Conservation (phyloP, 2,797 vertebrate genomes). For the Pelobates cultripes region DNA sequence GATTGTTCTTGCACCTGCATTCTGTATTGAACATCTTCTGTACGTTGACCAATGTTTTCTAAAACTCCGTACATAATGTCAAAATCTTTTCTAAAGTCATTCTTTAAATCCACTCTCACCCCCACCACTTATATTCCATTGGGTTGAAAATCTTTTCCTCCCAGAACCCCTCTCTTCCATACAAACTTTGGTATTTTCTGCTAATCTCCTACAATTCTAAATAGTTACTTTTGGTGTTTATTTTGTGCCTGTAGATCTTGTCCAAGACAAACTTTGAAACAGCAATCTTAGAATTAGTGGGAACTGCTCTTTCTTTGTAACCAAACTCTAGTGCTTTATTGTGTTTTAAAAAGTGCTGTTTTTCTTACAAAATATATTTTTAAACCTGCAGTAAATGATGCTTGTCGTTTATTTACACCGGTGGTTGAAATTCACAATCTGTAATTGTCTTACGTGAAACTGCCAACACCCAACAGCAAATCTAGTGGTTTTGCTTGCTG, state of each 20-base stretch:
- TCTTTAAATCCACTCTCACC: too few relatives aligned
- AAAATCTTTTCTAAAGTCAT: too few relatives aligned
- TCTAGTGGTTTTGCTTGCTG: not conserved
- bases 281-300: constrained; percentile 67
- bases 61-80: too few relatives aligned
- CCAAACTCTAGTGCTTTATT: constrained; percentile 49
- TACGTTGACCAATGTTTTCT: too few relatives aligned
- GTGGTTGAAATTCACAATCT: constrained; percentile 12
- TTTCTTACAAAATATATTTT: not conserved
- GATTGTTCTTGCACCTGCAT: too few relatives aligned
- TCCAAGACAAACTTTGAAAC: constrained; percentile 70
- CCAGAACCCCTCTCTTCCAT: too few relatives aligned
- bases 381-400: constrained; percentile 43
- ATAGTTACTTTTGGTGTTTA: constrained; percentile 67
- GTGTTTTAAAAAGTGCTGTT: constrained; percentile 18
- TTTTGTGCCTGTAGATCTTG: constrained; percentile 65
- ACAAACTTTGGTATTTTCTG: too few relatives aligned
- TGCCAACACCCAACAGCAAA: not conserved
- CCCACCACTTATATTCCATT: too few relatives aligned
- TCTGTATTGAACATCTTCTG: too few relatives aligned
- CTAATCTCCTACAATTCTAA: too few relatives aligned
- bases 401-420: constrained; percentile 43
- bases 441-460: constrained; percentile 34
- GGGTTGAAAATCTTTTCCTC: too few relatives aligned
- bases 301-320: constrained; percentile 66